A percentile compares a stretch with the other conserved stretches of the same genome.
phyloP scores from a whole-genome alignment of 2,888 invertebrate genomes.

The Hypolimnas misippus region DNA sequence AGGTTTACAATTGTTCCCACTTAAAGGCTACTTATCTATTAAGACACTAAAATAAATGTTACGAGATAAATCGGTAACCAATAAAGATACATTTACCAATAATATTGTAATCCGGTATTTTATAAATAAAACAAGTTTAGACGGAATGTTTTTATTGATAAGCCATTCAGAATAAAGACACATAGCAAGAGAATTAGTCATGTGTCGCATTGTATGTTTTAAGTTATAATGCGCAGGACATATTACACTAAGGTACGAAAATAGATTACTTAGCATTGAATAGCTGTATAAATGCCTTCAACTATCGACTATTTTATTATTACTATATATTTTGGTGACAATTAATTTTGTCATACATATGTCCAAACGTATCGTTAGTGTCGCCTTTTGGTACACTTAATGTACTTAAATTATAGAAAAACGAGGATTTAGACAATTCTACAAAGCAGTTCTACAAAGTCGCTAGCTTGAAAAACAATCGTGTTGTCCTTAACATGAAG shows the following conservation, averaged over 20 bases:
- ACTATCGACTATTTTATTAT: not conserved
- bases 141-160: slow-evolving; percentile 29
- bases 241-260: slow-evolving; percentile 9
- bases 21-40: not conserved
- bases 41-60: not conserved
- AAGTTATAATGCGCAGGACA: slow-evolving; percentile 15
- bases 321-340: too few species aligned
- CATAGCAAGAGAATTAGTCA: slow-evolving; percentile 29
- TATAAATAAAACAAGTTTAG: slow-evolving; percentile 25
- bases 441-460: too few species aligned
- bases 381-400: too few species aligned
- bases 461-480: too few species aligned
- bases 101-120: slow-evolving; percentile 12
- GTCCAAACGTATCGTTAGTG: too few species aligned
- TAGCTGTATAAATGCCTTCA: not conserved
- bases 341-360: too few species aligned
- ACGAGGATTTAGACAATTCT: too few species aligned
- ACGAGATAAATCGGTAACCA: not conserved
- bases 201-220: slow-evolving; percentile 18
- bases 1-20: not conserved
- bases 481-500: not conserved
- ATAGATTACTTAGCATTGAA: slow-evolving; percentile 1
- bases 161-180: slow-evolving; percentile 23
- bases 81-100: slow-evolving; percentile 20
- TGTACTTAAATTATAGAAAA: too few species aligned